A percentile compares a stretch with the other conserved stretches of the same genome.
These are phyloP conservation scores for Sebastes steindachneri DNA, from an alignment of 2,797 vertebrate species.

Conservation along the genomic window DNA sequence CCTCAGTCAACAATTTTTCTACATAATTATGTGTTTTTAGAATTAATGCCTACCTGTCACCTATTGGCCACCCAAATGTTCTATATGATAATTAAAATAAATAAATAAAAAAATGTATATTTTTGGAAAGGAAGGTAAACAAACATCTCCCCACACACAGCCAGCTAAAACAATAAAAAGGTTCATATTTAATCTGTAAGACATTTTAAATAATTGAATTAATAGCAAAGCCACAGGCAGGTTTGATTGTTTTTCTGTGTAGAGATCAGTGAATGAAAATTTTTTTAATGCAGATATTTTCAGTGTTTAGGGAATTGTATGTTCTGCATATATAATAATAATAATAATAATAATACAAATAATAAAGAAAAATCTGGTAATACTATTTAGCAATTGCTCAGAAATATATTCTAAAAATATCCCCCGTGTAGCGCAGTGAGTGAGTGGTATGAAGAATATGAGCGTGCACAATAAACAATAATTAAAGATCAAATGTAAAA, in stretches of 20 bases:
- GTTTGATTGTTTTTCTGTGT: neutral
- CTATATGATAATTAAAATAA: slow-evolving; percentile 38
- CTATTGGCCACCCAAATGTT: slow-evolving; percentile 82
- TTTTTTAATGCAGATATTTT: neutral
- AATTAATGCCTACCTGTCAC: slow-evolving; percentile 96
- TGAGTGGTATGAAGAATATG: neutral
- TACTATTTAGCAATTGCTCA: neutral
- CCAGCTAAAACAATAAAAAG: slow-evolving; percentile 65
- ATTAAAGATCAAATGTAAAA: slow-evolving; percentile 42
- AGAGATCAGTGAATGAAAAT: neutral
- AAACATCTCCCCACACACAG: slow-evolving; percentile 71
- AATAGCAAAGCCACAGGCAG: neutral
- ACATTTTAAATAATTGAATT: neutral
- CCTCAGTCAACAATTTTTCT: slow-evolving; percentile 94
- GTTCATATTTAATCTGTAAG: slow-evolving; percentile 75
- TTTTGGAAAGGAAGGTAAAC: slow-evolving; percentile 86
- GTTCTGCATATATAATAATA: neutral
- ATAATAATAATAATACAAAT: neutral
- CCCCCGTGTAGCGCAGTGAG: neutral
- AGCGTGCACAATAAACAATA: neutral
- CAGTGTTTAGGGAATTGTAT: neutral
- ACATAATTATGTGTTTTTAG: slow-evolving; percentile 95
- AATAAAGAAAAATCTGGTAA: neutral
- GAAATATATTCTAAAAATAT: neutral
- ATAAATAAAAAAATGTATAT: slow-evolving; percentile 24